These are phyloP conservation scores for Adelges cooleyi DNA, from an alignment of 1,140 invertebrate genomes.

Conservation along the genomic window DNA sequence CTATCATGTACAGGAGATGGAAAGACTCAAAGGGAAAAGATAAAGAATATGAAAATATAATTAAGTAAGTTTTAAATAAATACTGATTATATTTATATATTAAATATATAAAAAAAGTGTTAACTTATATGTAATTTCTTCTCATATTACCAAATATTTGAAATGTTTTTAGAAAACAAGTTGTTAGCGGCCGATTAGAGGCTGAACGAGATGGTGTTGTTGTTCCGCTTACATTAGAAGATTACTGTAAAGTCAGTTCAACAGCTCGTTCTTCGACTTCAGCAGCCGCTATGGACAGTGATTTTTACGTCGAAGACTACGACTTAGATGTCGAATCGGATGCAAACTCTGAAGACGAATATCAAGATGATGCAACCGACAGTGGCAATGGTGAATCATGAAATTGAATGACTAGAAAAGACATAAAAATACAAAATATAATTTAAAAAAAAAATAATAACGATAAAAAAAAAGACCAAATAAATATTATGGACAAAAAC, in stretches of 20 bases:
- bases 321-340: constrained; percentile 55
- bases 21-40: constrained; percentile 95
- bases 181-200: constrained; percentile 81
- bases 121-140: too few species aligned
- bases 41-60: constrained; percentile 99
- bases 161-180: constrained; percentile 71
- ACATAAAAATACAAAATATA: too few species aligned
- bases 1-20: constrained; percentile 98
- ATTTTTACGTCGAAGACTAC: constrained; percentile 90
- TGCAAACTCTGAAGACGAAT: constrained; percentile 50
- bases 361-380: constrained; percentile 55
- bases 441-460: constrained; percentile 5
- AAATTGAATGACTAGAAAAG: constrained; percentile 20
- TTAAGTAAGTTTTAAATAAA: constrained; percentile 57
- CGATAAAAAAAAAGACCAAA: neutral
- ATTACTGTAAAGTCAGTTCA: constrained; percentile 86
- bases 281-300: constrained; percentile 65
- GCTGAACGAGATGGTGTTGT: constrained; percentile 93
- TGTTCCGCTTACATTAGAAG: constrained; percentile 93
- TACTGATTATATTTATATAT: neutral
- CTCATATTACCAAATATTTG: neutral
- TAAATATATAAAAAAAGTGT: neutral
- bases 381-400: constrained; percentile 60
- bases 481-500: neutral
- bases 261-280: constrained; percentile 66